These are phyloP conservation scores for Choloepus didactylus DNA, from an alignment of 2,797 vertebrate genomes.

Conservation along the genomic window DNA sequence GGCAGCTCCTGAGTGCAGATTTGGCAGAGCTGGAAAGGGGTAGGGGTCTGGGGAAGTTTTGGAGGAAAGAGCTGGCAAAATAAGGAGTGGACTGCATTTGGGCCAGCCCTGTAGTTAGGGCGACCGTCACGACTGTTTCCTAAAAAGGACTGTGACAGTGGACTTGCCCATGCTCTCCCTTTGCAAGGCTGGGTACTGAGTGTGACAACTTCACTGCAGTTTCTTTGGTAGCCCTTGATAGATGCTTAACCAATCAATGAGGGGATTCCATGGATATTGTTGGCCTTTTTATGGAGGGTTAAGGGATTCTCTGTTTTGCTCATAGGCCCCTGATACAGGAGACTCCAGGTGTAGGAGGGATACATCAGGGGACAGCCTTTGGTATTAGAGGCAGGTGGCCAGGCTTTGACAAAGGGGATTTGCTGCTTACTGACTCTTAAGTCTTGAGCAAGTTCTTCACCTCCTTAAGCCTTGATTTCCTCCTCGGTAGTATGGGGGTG, in stretches of 20 bases:
- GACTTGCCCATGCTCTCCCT: neutral
- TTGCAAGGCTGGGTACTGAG: neutral
- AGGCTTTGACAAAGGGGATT: neutral
- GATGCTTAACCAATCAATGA: slow-evolving; percentile 46
- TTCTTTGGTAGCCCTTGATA: neutral
- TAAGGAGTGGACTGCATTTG: no score
- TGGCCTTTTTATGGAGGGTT: slow-evolving; percentile 24
- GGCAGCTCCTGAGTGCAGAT: no score
- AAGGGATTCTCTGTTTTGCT: neutral
- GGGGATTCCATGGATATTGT: slow-evolving; percentile 4
- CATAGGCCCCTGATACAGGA: neutral
- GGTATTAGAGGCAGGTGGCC: no score
- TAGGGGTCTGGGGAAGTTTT: no score
- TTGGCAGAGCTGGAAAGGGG: no score
- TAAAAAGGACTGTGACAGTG: neutral
- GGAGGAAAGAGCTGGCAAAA: no score
- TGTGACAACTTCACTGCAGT: neutral
- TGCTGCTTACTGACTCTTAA: neutral
- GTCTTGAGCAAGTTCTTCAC: neutral
- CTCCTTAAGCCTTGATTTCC: neutral
- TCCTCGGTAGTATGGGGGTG: neutral
- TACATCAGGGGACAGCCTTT: neutral
- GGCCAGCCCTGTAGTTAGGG: no score
- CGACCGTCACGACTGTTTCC: no score
- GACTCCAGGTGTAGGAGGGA: fast-evolving